Evolutionary conservation across 2,113 vertebrate species (phyloP).

Genomic region (Crotalus viridis): DNA sequence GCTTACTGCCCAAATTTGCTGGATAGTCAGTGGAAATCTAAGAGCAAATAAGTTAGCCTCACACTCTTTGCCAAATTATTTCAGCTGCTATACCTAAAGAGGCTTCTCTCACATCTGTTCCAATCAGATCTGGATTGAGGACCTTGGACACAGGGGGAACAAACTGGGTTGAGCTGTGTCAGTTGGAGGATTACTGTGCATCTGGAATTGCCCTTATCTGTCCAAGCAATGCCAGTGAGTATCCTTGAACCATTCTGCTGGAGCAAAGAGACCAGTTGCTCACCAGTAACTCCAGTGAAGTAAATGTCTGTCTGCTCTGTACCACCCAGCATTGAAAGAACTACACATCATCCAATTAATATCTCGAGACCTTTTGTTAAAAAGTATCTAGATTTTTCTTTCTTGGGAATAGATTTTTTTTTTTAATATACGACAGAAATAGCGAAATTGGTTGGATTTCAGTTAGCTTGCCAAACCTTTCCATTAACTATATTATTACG

Average conservation of each 20-base stretch:
- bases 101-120: constrained; percentile 16
- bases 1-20: constrained; percentile 61
- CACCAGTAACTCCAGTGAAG: background rate
- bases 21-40: constrained; percentile 64
- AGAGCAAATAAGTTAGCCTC: constrained; percentile 66
- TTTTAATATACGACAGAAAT: background rate
- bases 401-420: background rate
- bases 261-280: background rate
- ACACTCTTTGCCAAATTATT: constrained; percentile 61
- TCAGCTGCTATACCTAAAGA: constrained; percentile 30
- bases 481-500: background rate
- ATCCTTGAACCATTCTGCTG: background rate
- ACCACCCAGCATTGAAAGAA: background rate
- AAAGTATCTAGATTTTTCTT: background rate
- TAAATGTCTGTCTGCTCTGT: background rate
- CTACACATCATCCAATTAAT: too few species aligned
- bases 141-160: constrained; percentile 3
- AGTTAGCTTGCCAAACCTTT: background rate
- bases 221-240: background rate
- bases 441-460: background rate
- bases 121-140: constrained; percentile 41
- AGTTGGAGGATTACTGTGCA: background rate
- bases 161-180: background rate
- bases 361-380: too few species aligned
- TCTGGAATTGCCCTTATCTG: background rate